Percentiles rank a stretch among this genome's conserved stretches.
These are phyloP conservation scores for Actinopyga echinites DNA, from an alignment of 53 echinoderm and acorn worm species.

Conservation along the genomic window DNA sequence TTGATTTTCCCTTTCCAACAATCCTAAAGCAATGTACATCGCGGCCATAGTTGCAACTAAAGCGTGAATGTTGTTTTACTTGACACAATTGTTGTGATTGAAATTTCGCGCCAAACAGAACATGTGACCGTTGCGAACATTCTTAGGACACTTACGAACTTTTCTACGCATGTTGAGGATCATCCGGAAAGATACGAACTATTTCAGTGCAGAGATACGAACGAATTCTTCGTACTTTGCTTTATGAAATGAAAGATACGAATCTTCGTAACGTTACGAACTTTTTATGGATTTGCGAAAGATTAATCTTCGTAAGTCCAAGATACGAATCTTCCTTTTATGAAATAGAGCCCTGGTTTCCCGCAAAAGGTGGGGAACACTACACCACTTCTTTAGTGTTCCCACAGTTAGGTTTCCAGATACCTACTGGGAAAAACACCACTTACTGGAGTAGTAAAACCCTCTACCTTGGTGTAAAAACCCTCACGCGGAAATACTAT, in stretches of 20 bases:
- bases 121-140: too few relatives aligned
- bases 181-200: slow-evolving; percentile 2
- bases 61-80: slow-evolving; percentile 24
- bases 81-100: too few relatives aligned
- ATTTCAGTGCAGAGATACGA: too few relatives aligned
- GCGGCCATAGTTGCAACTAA: too few relatives aligned
- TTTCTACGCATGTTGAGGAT: background rate
- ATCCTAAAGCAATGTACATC: too few relatives aligned
- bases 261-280: too few relatives aligned
- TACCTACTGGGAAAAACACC: background rate
- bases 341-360: background rate
- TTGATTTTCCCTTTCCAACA: slow-evolving; percentile 25
- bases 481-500: too few relatives aligned
- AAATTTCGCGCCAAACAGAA: too few relatives aligned
- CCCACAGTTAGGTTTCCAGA: background rate
- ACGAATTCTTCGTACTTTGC: background rate
- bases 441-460: background rate
- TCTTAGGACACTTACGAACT: slow-evolving; percentile 12
- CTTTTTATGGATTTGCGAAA: too few relatives aligned
- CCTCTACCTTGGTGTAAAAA: too few relatives aligned
- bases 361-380: background rate
- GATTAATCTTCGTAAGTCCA: too few relatives aligned
- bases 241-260: background rate
- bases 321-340: background rate
- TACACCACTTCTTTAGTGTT: background rate